Evolutionary conservation across 2,888 invertebrate species (phyloP), one percentile per base, ranked within the genome.

Genomic region (Hofmannophila pseudospretella): DNA sequence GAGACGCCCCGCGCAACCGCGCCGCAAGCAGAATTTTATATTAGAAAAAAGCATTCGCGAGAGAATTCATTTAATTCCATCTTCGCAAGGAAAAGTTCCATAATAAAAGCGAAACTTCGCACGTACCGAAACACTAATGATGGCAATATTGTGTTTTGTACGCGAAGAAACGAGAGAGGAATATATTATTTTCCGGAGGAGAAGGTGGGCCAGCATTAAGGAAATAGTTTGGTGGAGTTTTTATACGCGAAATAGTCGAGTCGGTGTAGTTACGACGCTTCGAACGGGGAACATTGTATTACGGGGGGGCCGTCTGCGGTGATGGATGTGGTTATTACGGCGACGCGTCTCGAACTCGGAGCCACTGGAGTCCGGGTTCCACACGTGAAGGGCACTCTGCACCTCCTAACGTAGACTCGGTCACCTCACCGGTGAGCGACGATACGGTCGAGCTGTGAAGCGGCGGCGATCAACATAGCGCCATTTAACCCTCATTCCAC

Each of bases 121-220:
- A 35, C 37, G 38, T 41, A 27, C 30, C 16, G 28, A 45, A 42
- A 39, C 39, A 45, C 45, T 47, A 45, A 47, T 43, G 47, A 43
- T 35, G 45, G 45, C 37, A 43, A 45, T 47, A 35, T 39, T 38
- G 40, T 39, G 34, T 31, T 25, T 31, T 25, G 26, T 33, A 36
- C 32, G 11, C 4, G 28, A 12, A 10, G 4, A 23, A 32, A 11
- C 12, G 31, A 23, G 32, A 32, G 2, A 19, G 8, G 12, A 10
- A 20, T 12, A 12, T 11, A 3, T 4, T 7, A 5, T 10, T 1
- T 2, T 5, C 3, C 13, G 11, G 13, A 13, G n/a, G 14, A 14
- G 29, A n/a, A 22, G 8, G 12, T 9, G 32, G 32, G 13, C n/a
- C n/a, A n/a, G n/a, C n/a, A 12, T 28, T 8, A 28, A 7, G 14